A percentile compares a stretch with the other conserved stretches of the same genome.
These are phyloP conservation scores for Typhlichthys subterraneus DNA, from an alignment of 2,797 vertebrate genomes.

Conservation along the genomic window DNA sequence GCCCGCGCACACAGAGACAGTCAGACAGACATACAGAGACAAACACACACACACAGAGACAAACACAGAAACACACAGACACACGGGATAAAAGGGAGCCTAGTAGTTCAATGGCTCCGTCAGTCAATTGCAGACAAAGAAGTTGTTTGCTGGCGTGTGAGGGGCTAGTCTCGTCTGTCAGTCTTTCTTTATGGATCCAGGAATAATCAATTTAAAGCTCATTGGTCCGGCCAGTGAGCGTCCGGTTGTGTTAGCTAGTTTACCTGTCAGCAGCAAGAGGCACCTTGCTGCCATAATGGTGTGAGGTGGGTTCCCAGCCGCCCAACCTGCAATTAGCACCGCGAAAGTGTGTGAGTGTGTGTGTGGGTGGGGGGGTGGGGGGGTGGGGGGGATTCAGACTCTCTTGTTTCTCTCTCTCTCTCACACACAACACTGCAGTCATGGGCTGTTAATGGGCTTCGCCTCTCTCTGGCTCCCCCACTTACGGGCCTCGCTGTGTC, in stretches of 20 bases:
- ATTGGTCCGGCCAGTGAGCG: too few relatives aligned
- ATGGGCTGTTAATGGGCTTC: too few relatives aligned
- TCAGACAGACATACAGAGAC: slow-evolving; percentile 7
- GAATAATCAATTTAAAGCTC: too few relatives aligned
- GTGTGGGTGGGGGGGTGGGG: background rate
- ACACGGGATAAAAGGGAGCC: slow-evolving; percentile 22
- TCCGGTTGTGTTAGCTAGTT: too few relatives aligned
- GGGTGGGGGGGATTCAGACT: background rate
- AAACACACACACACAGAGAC: slow-evolving; percentile 4
- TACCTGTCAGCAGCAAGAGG: too few relatives aligned
- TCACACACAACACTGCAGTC: background rate
- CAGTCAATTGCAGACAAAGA: slow-evolving; percentile 27
- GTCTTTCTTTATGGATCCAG: background rate
- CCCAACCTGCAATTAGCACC: background rate
- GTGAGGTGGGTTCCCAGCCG: background rate
- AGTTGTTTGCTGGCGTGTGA: slow-evolving; percentile 3
- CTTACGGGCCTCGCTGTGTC: too few relatives aligned
- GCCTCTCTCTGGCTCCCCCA: too few relatives aligned
- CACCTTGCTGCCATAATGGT: too few relatives aligned
- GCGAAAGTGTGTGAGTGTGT: background rate
- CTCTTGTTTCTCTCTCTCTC: slow-evolving; percentile 32
- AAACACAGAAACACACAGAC: slow-evolving; percentile 3
- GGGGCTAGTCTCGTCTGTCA: background rate
- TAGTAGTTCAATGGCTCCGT: slow-evolving; percentile 17
- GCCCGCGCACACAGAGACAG: slow-evolving; percentile 2